These are phyloP conservation scores for Euclidia mi DNA, from an alignment of 2,888 invertebrate genomes.

Conservation along the genomic window DNA sequence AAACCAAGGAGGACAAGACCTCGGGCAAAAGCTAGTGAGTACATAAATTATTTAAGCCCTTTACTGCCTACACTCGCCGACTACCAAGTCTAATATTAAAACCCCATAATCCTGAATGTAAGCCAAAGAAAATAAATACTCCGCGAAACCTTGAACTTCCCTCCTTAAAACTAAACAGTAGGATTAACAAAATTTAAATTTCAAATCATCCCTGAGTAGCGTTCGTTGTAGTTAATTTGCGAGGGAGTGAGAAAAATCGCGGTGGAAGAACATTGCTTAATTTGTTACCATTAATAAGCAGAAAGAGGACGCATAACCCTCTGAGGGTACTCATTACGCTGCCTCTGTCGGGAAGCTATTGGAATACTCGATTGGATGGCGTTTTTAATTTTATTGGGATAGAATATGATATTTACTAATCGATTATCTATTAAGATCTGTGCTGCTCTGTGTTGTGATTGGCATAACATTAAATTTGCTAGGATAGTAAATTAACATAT, in stretches of 20 bases:
- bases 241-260: conserved; percentile 81
- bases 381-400: neutral
- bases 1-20: too few relatives aligned
- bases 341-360: conserved; percentile 30
- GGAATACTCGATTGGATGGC: neutral
- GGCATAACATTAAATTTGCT: too few relatives aligned
- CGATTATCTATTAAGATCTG: too few relatives aligned
- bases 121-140: neutral
- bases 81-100: too few relatives aligned
- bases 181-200: conserved; percentile 61
- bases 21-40: neutral
- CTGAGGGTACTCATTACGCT: conserved; percentile 53
- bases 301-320: conserved; percentile 77
- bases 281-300: conserved; percentile 84
- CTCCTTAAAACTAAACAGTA: conserved; percentile 27
- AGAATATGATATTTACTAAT: too few relatives aligned
- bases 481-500: too few relatives aligned
- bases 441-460: too few relatives aligned
- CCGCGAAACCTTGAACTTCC: conserved; percentile 7
- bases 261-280: conserved; percentile 78
- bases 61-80: too few relatives aligned
- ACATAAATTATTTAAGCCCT: too few relatives aligned
- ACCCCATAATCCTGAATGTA: neutral
- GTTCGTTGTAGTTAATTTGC: conserved; percentile 85
- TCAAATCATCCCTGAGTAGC: conserved; percentile 77